Evolutionary conservation across 2,113 vertebrate species (phyloP), one percentile per base, ranked within the genome.

Genomic region (Oryzias javanicus): DNA sequence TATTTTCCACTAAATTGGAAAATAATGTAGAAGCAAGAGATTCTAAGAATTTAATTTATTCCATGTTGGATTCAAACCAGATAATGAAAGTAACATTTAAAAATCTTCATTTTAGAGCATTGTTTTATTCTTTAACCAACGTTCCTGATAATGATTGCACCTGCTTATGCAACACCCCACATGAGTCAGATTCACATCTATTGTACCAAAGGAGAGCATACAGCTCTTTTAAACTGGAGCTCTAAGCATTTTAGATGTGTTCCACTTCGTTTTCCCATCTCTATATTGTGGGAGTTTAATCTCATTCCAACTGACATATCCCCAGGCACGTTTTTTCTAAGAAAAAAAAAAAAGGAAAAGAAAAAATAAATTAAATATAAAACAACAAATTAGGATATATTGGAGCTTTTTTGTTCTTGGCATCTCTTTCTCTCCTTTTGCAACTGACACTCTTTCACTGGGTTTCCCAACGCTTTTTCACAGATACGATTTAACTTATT

Each of bases 401-500:
- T 78, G 72, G 76, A 78, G 57, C 77, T 64, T 64, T 50, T 72
- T 42, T 46, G 3, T 3, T 66, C 68, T 41, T 74, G 48, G 82
- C 75, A 47, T 74, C 20, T 79, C 48, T 79, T 45, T 71, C 24
- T 80, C 45, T 82, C 47, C 45, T 72, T 27, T 49, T 67, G 55
- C 55, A 35, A 69, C 56, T 64, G 22, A 67, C 55, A 48, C 24
- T 51, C 60, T 67, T 45, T 72, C 19, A 75, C 42, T n/a, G 35
- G 40, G 52, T 72, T 72, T 74, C 59, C 81, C 72, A 58, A 55
- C 60, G 67, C 70, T 72, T 74, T 91, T 85, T 85, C 78, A 74
- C 70, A 85, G 75, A 89, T 88, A 89, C 89, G 81, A 91, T 92
- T 89, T 81, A 88, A 90, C 70, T 89, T 88, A 86, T 89, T 86